Evolutionary conservation across 1,140 invertebrate species (phyloP).

Genomic region (Eriosoma lanigerum): DNA sequence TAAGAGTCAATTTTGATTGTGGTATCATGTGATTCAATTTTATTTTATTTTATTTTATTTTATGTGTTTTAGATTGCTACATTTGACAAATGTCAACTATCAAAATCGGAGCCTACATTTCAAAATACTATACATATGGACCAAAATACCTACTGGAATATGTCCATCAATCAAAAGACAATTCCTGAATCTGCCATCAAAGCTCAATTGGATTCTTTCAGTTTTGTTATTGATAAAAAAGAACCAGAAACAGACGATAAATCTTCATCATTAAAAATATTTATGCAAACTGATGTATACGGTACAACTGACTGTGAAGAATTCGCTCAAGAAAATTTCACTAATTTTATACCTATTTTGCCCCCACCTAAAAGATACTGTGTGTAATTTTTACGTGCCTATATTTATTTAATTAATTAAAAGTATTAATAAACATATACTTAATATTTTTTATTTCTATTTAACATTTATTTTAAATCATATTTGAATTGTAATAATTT

Average conservation of each 20-base stretch:
- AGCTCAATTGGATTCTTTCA: neutral
- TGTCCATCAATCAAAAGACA: neutral
- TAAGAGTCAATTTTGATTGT: neutral
- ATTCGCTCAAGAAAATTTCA: neutral
- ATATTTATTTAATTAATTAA: no score
- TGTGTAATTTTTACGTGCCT: neutral
- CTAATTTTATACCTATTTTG: conserved; percentile 34
- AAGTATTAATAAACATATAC: no score
- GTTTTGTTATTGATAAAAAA: neutral
- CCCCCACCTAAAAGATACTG: conserved; percentile 30
- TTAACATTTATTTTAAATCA: no score
- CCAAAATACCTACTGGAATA: conserved; percentile 29
- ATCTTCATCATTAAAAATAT: neutral
- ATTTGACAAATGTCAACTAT: conserved; percentile 25
- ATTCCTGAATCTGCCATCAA: neutral
- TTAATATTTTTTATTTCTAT: no score
- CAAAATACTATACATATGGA: neutral
- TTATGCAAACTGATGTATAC: conserved; percentile 25
- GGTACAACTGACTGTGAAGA: conserved; percentile 4
- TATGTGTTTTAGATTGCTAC: neutral
- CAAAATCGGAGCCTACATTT: neutral
- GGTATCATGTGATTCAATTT: neutral
- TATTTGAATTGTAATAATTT: no score
- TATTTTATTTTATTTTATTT: neutral
- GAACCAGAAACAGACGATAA: neutral